A percentile compares a stretch with the other conserved stretches of the same genome.
phyloP scores from a whole-genome alignment of 2,113 vertebrate species.

The Macroglossus sobrinus region DNA sequence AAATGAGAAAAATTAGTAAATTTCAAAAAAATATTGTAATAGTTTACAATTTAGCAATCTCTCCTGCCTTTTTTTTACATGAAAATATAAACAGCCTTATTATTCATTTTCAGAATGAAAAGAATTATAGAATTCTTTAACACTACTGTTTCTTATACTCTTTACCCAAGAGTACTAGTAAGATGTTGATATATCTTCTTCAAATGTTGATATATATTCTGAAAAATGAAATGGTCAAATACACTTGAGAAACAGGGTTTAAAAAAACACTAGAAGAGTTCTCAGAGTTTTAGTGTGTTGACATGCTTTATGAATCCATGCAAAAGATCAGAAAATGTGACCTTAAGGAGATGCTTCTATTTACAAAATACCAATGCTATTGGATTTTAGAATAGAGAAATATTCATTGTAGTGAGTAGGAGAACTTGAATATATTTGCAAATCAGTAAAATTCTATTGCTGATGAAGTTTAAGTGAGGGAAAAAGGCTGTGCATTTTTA shows the following conservation, averaged over 20 bases:
- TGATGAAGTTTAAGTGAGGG: not conserved
- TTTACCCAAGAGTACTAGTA: not conserved
- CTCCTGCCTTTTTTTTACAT: not conserved
- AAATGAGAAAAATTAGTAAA: not conserved
- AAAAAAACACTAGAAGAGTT: not conserved
- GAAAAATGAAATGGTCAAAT: not conserved
- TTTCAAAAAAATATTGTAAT: not conserved
- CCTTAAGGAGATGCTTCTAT: not conserved
- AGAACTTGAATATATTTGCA: not conserved
- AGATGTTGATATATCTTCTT: not conserved
- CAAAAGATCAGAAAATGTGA: not conserved
- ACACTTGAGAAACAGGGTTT: not conserved
- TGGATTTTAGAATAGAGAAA: not conserved
- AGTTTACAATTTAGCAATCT: not conserved
- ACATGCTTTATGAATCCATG: not conserved
- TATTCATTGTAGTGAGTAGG: not conserved
- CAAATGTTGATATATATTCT: not conserved
- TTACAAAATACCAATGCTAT: not conserved
- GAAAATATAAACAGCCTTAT: not conserved
- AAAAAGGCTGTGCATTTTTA: not conserved
- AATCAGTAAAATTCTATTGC: not conserved
- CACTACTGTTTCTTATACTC: not conserved
- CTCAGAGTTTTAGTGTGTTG: not conserved
- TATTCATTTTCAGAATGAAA: constrained; percentile 35
- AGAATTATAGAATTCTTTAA: not conserved